Percentiles rank a stretch among this genome's conserved stretches.
Conservation (phyloP, 2,888 invertebrate genomes). For the Spodoptera picta region DNA sequence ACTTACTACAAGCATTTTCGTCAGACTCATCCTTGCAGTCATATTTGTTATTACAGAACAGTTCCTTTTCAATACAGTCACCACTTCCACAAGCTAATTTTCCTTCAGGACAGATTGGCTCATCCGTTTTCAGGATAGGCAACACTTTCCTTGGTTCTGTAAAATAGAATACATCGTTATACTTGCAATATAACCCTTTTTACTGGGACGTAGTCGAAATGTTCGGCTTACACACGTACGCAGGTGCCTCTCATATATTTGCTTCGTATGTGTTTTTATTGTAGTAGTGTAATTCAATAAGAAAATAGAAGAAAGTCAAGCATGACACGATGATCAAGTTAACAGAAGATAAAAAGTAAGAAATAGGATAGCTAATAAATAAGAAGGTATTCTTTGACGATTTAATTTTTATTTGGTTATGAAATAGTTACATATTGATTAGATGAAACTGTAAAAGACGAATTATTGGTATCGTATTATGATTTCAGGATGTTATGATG, state of each 20-base stretch:
- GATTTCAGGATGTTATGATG: constrained; percentile 40
- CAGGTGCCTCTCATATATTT: constrained; percentile 61
- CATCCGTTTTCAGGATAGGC: constrained; percentile 97
- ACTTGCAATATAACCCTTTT: constrained; percentile 18
- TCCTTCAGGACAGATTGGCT: constrained; percentile 96
- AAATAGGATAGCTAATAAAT: constrained; percentile 50
- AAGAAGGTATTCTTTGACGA: constrained; percentile 36
- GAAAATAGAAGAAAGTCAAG: constrained; percentile 70
- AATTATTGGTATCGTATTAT: constrained; percentile 31
- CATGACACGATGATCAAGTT: constrained; percentile 71
- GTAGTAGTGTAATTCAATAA: constrained; percentile 70
- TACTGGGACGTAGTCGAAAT: constrained; percentile 18
- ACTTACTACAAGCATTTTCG: constrained; percentile 98
- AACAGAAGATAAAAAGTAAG: constrained; percentile 58
- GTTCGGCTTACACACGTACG: constrained; percentile 45
- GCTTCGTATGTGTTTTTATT: constrained; percentile 66
- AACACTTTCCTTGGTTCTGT: constrained; percentile 96
- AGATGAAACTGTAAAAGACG: constrained; percentile 38
- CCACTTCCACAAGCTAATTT: constrained; percentile 97
- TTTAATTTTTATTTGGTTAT: constrained; percentile 39
- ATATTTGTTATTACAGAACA: constrained; percentile 97
- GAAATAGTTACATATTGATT: constrained; percentile 40
- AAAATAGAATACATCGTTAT: constrained; percentile 60
- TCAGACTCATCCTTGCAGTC: constrained; percentile 98
- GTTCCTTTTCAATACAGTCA: constrained; percentile 96